Percentiles rank a stretch among this genome's conserved stretches.
Evolutionary conservation across 2,888 invertebrate species (phyloP).

Genomic region (Scrobipalpa atriplicella): DNA sequence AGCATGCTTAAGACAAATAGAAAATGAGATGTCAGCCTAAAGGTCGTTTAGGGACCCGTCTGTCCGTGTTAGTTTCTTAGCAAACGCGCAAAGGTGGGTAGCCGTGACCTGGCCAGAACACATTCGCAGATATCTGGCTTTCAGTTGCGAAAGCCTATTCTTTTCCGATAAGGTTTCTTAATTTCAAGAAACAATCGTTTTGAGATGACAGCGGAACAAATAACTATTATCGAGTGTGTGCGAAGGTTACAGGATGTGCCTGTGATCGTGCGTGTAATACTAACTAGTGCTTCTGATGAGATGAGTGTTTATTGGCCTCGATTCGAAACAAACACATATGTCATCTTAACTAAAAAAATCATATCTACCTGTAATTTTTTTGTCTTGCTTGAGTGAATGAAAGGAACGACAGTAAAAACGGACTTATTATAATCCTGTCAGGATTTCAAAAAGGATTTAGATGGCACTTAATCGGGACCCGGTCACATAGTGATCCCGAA

Average conservation of each 20-base stretch:
- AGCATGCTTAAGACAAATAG: slow-evolving; percentile 1
- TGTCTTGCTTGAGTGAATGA: too few relatives aligned
- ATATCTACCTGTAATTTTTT: too few relatives aligned
- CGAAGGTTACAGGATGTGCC: slow-evolving; percentile 43
- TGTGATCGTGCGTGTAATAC: slow-evolving; percentile 39
- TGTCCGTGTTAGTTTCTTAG: slow-evolving; percentile 20
- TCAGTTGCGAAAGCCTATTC: slow-evolving; percentile 19
- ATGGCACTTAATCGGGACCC: too few relatives aligned
- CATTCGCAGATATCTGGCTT: slow-evolving; percentile 12
- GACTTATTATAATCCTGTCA: too few relatives aligned
- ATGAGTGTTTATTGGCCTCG: slow-evolving; percentile 51
- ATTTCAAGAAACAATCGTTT: slow-evolving; percentile 15
- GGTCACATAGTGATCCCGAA: too few relatives aligned
- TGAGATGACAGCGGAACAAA: slow-evolving; percentile 23
- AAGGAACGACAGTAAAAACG: too few relatives aligned
- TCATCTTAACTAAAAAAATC: too few relatives aligned
- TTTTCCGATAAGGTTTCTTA: slow-evolving; percentile 18
- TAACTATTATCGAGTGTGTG: slow-evolving; percentile 23
- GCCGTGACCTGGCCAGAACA: slow-evolving; percentile 21
- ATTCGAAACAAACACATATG: too few relatives aligned
- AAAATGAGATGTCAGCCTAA: slow-evolving; percentile 14
- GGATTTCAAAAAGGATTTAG: too few relatives aligned
- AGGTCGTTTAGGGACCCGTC: slow-evolving; percentile 9
- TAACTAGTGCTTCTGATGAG: slow-evolving; percentile 49
- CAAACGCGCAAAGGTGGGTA: slow-evolving; percentile 20